Evolutionary conservation across 2,888 invertebrate species (phyloP).

Genomic region (Pheosia tremula): DNA sequence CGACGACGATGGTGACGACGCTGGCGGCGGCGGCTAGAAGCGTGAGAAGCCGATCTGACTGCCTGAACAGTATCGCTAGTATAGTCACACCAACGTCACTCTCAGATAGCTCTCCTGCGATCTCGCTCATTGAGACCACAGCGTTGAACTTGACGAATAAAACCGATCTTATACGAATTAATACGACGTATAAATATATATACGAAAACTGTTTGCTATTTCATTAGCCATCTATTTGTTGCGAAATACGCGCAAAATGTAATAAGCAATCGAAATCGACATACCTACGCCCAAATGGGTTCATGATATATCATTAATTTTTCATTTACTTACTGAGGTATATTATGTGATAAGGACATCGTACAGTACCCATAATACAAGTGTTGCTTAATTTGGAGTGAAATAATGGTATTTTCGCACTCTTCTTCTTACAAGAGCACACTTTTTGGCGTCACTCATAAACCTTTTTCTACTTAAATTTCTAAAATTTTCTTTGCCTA

Average conservation of each 20-base stretch:
- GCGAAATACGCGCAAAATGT: slow-evolving; percentile 47
- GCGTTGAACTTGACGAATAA: slow-evolving; percentile 60
- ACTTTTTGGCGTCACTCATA: too few relatives aligned
- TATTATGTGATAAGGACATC: too few relatives aligned
- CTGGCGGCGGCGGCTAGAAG: slow-evolving; percentile 45
- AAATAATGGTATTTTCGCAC: too few relatives aligned
- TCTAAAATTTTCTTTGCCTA: too few relatives aligned
- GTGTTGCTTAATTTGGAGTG: too few relatives aligned
- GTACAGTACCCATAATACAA: too few relatives aligned
- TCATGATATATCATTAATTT: neutral
- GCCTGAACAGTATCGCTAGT: slow-evolving; percentile 66
- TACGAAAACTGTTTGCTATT: slow-evolving; percentile 57
- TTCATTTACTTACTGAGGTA: neutral
- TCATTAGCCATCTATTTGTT: slow-evolving; percentile 60
- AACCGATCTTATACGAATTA: slow-evolving; percentile 65
- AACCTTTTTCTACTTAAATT: too few relatives aligned
- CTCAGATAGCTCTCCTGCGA: slow-evolving; percentile 60
- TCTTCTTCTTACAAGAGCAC: too few relatives aligned
- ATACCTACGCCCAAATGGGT: slow-evolving; percentile 17
- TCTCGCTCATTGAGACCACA: slow-evolving; percentile 72
- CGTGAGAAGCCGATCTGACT: slow-evolving; percentile 58
- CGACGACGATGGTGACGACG: slow-evolving; percentile 49
- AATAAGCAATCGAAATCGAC: slow-evolving; percentile 33
- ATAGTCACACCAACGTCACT: slow-evolving; percentile 69
- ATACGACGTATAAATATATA: slow-evolving; percentile 55